A percentile compares a stretch with the other conserved stretches of the same genome.
Conservation (phyloP, 1,140 invertebrate genomes). For the Phortica variegata region DNA sequence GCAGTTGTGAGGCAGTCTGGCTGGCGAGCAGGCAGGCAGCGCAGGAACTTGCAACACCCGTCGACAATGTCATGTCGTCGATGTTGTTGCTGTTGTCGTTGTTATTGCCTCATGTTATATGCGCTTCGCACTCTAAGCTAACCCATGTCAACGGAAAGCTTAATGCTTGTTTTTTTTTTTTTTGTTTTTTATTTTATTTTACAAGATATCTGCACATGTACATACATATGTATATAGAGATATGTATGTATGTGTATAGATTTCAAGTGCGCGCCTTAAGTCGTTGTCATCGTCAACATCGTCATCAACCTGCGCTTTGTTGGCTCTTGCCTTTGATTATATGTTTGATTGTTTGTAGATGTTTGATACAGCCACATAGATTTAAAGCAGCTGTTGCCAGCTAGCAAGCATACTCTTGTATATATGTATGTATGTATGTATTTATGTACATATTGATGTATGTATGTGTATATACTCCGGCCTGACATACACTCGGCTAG, state of each 20-base stretch:
- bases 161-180: too few relatives aligned
- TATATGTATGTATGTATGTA: slow-evolving; percentile 10
- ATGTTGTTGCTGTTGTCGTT: too few relatives aligned
- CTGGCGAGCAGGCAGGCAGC: slow-evolving; percentile 16
- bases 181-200: too few relatives aligned
- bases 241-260: background rate
- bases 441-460: too few relatives aligned
- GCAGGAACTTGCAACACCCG: slow-evolving; percentile 21
- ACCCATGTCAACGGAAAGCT: slow-evolving; percentile 12
- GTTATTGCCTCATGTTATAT: too few relatives aligned
- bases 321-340: slow-evolving; percentile 11
- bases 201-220: too few relatives aligned
- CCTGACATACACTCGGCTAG: too few relatives aligned
- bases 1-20: background rate
- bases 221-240: background rate
- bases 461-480: too few relatives aligned
- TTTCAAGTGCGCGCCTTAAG: slow-evolving; percentile 31
- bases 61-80: too few relatives aligned
- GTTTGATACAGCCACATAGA: slow-evolving; percentile 49
- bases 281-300: too few relatives aligned
- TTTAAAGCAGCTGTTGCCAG: slow-evolving; percentile 49
- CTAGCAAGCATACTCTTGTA: slow-evolving; percentile 45
- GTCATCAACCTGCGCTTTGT: background rate
- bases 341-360: slow-evolving; percentile 26
- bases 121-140: too few relatives aligned